Evolutionary conservation across 2,888 invertebrate genomes (phyloP).

Genomic region (Cremastinae sp.): DNA sequence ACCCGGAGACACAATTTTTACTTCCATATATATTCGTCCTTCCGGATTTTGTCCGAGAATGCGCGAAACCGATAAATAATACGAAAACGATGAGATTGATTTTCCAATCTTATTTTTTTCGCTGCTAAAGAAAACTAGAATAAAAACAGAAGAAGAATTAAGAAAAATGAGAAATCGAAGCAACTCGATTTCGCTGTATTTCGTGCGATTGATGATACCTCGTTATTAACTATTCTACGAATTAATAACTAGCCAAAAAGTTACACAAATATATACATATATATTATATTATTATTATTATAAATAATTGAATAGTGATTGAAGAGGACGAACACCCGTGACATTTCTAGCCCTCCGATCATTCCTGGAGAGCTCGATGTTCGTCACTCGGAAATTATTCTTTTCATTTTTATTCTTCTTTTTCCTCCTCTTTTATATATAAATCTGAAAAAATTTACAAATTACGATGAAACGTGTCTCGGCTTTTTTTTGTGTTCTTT

Average conservation of each 20-base stretch:
- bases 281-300: slow-evolving; percentile 39
- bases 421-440: no score
- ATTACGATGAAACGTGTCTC: no score
- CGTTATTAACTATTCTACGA: slow-evolving; percentile 73
- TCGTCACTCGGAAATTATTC: background rate
- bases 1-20: background rate
- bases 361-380: background rate
- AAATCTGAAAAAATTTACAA: no score
- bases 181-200: slow-evolving; percentile 14
- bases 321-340: slow-evolving; percentile 36
- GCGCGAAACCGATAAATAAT: slow-evolving; percentile 24
- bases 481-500: no score
- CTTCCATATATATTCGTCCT: slow-evolving; percentile 15
- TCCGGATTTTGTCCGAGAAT: slow-evolving; percentile 13
- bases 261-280: slow-evolving; percentile 51
- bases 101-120: slow-evolving; percentile 52
- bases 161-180: background rate
- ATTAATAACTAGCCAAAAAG: slow-evolving; percentile 74
- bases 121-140: slow-evolving; percentile 18
- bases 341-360: slow-evolving; percentile 23
- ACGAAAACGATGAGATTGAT: slow-evolving; percentile 50
- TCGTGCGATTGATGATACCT: slow-evolving; percentile 68
- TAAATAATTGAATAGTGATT: slow-evolving; percentile 51
- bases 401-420: background rate
- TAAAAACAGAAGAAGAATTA: slow-evolving; percentile 5